Base-by-base conservation (phyloP, 2,113 vertebrate genomes). In the Indri indri region DNA sequence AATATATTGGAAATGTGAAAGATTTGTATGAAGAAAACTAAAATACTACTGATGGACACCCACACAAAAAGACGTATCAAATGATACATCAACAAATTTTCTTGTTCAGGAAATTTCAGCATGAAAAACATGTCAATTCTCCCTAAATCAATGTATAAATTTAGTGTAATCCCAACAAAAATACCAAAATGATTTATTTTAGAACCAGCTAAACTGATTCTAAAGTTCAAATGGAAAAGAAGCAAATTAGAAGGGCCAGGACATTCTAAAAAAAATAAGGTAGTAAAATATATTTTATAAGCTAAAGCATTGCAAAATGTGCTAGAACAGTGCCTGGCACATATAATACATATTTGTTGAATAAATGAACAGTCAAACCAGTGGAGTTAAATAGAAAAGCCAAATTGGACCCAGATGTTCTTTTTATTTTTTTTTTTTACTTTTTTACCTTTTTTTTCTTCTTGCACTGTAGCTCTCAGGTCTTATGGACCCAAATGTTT, bases 141-240 rank as follows among this genome's bases (percentile, higher is more conserved):
- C 59, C 57, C 25, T 87, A 93, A 57, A 80, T 83, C 65, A 68
- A 79, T 61, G 12, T 71, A 68, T 61, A 79, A 71, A 25, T 71
- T 80, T 80, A 17, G 14, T 52, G 6, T 66, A 93, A 73, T 59
- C 45, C 22, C 34, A 95, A 74, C 71, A 73, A 73, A 95, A 90
- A 93, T 70, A 95, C 14, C 61, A 76, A 66, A 47, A 74, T 80
- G 54, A 32, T 77, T 92, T 88, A 47, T 74, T 89, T 88, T 73
- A 32, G 47, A 90, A 80, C 54, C 45, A 85, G 50, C 59, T n/a
- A 96, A 84, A 50, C 45, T 59, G 25, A 50, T 71, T 79, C 63
- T 93, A 95, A 87, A 61, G 61, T 90, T 90, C 42, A 76, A 93
- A 65, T 77, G 32, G 59, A 81, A 90, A 93, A 76, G 8, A 65